These are phyloP conservation scores for Timema podura DNA, from an alignment of 2,888 invertebrate species.

Conservation along the genomic window DNA sequence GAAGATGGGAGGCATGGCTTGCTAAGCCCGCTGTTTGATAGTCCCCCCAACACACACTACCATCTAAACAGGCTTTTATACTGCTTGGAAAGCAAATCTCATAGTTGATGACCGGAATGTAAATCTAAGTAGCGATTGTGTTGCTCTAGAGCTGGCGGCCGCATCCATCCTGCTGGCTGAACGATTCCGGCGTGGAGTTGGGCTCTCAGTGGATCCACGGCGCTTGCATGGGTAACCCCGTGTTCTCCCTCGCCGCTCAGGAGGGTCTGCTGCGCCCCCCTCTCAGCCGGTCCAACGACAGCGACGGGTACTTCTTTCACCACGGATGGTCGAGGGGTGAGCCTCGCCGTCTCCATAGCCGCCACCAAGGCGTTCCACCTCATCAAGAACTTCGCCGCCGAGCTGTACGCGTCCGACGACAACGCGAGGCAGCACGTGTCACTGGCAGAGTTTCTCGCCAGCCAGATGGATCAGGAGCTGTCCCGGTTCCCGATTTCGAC, in stretches of 20 bases:
- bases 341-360: conserved; percentile 58
- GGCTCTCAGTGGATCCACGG: conserved; percentile 72
- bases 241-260: conserved; percentile 64
- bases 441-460: conserved; percentile 19
- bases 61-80: background rate
- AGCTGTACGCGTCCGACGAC: conserved; percentile 45
- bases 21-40: too few relatives aligned
- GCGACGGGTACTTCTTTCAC: conserved; percentile 61
- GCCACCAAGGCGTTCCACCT: conserved; percentile 63
- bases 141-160: conserved; percentile 62
- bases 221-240: conserved; percentile 65
- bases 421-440: conserved; percentile 43
- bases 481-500: conserved; percentile 22
- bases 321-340: conserved; percentile 64
- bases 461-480: conserved; percentile 25
- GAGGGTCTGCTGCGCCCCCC: conserved; percentile 63
- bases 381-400: conserved; percentile 63
- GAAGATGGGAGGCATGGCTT: too few relatives aligned
- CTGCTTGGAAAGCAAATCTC: background rate
- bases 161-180: conserved; percentile 75
- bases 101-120: too few relatives aligned
- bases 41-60: background rate
- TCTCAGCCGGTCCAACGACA: conserved; percentile 50
- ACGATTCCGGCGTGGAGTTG: conserved; percentile 72
- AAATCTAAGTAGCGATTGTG: background rate